These are phyloP conservation scores for Oxygymnocypris stewartii DNA, from an alignment of 2,113 vertebrate genomes.

Conservation along the genomic window DNA sequence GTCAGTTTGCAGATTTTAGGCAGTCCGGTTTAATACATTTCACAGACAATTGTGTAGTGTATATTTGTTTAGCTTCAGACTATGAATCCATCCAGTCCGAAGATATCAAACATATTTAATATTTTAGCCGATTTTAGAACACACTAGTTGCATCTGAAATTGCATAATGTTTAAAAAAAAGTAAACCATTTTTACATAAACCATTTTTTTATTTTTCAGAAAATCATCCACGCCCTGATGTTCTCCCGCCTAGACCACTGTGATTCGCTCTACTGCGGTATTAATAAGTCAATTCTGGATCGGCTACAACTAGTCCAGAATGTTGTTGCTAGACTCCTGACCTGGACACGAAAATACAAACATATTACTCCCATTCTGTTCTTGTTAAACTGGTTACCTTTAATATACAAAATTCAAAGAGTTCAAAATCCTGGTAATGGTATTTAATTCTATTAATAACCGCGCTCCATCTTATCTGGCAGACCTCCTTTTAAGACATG, in stretches of 20 bases:
- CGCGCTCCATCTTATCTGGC: neutral
- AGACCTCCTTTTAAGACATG: neutral
- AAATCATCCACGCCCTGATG: neutral
- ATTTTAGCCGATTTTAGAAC: neutral
- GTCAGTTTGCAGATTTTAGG: neutral
- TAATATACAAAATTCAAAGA: neutral
- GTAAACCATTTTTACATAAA: no score
- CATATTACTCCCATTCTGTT: neutral
- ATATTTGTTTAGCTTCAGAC: no score
- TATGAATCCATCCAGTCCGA: neutral
- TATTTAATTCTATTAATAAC: neutral
- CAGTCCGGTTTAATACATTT: neutral
- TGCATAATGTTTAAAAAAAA: neutral
- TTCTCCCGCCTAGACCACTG: neutral
- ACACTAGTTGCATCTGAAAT: neutral
- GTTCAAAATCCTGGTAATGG: neutral
- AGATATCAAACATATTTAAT: neutral
- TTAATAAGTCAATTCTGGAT: neutral
- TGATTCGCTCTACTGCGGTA: neutral
- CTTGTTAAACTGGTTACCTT: neutral
- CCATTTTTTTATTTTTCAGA: neutral
- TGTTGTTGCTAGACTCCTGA: neutral
- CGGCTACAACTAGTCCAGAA: neutral
- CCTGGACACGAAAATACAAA: neutral
- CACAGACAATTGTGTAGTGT: neutral